Base-by-base conservation (phyloP, 2,888 invertebrate genomes). In the Parascotia fuliginaria region DNA sequence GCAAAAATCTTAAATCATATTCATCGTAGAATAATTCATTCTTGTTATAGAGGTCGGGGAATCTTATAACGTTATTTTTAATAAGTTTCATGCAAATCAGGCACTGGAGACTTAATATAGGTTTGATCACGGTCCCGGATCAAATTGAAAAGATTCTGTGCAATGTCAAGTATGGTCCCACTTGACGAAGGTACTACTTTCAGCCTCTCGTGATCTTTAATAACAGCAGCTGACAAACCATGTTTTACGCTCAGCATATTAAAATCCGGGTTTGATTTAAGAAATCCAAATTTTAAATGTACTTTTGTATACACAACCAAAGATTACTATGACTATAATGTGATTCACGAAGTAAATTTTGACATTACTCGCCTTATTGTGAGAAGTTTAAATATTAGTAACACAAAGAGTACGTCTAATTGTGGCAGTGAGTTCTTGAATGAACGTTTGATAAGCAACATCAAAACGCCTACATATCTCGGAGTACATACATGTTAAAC, bases 41-140 rank as follows among this genome's bases (percentile, higher is more conserved):
- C 73, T 59, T 66, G 65, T 77, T 71, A 79, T 73, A 63, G 67
- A 59, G 62, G 54, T 65, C 68, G 60, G 61, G 49, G 55, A 65
- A 68, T 71, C 74, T 79, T 74, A 61, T 60, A 60, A 63, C 67
- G 70, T 70, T 73, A 79, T 82, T 87, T 85, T 88, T 88, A 89
- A 90, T 90, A 89, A 89, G 79, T 86, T 86, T 83, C 76, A 91
- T 91, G 89, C 85, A 89, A 91, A 91, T 88, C 79, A 74, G 74
- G 70, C 73, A 68, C 79, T 81, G 70, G 70, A 75, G 79, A 81
- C 79, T 86, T 82, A 85, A 87, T 89, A 87, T 86, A 79, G 81
- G 73, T 75, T 68, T 81, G 83, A 86, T 85, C 81, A 79, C 69
- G 75, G 75, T 73, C 76, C 69, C 76, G 77, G 78, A 80, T 84